A percentile compares a stretch with the other conserved stretches of the same genome.
Evolutionary conservation across 2,888 invertebrate species (phyloP).

Genomic region (Tridacna crocea): DNA sequence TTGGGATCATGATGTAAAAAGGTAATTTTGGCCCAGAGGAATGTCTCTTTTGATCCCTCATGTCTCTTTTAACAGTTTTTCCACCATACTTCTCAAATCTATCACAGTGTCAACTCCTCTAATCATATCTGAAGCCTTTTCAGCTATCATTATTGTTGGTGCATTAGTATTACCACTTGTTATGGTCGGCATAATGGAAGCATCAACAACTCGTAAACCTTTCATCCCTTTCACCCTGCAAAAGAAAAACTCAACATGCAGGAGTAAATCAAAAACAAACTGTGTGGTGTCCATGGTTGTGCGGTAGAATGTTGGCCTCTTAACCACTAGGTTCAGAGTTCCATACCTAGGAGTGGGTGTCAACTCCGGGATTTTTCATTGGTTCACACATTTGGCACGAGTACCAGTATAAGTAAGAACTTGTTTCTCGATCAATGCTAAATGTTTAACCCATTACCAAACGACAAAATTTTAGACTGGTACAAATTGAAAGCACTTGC

Average conservation of each 20-base stretch:
- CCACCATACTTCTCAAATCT: neutral
- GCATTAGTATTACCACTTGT: slow-evolving; percentile 1
- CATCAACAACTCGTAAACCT: neutral
- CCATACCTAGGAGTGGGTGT: too few relatives aligned
- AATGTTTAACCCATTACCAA: neutral
- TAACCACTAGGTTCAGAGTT: too few relatives aligned
- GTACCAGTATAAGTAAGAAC: too few relatives aligned
- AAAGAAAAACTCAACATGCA: neutral
- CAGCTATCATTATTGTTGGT: slow-evolving; percentile 18
- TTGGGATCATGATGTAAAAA: too few relatives aligned
- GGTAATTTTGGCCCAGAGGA: neutral
- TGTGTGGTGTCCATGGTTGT: neutral
- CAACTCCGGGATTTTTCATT: too few relatives aligned
- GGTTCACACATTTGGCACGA: too few relatives aligned
- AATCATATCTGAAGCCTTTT: slow-evolving; percentile 22
- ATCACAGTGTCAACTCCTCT: slow-evolving; percentile 13
- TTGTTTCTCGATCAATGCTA: too few relatives aligned
- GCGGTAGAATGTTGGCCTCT: neutral
- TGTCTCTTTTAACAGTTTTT: neutral
- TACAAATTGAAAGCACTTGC: neutral
- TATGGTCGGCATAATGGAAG: slow-evolving; percentile 3
- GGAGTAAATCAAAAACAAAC: neutral
- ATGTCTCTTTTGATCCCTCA: neutral
- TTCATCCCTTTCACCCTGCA: neutral
- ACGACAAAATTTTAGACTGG: too few relatives aligned